phyloP scores from a whole-genome alignment of 2,113 vertebrate genomes.

The Chionodraco myersi region DNA sequence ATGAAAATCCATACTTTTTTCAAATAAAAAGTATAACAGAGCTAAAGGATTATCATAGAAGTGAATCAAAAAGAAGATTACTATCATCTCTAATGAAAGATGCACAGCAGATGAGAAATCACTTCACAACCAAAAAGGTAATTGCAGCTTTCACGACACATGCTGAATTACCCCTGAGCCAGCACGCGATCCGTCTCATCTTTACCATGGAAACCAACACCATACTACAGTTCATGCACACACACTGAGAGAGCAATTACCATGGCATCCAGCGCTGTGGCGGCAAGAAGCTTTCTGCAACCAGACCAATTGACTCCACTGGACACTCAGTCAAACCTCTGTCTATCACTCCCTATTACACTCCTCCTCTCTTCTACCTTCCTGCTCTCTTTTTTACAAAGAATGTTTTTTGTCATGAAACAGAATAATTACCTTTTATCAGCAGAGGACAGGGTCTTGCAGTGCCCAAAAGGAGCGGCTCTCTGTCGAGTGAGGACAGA shows the following conservation, averaged over 20 bases:
- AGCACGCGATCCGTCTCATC: slow-evolving; percentile 70
- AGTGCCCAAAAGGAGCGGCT: slow-evolving; percentile 45
- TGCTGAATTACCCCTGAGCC: slow-evolving; percentile 72
- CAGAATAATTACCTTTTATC: slow-evolving; percentile 72
- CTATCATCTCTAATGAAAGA: slow-evolving; percentile 21
- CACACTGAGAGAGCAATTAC: slow-evolving; percentile 71
- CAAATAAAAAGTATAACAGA: slow-evolving; percentile 28
- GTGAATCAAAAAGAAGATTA: slow-evolving; percentile 15
- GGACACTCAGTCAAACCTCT: slow-evolving; percentile 60
- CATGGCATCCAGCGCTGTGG: slow-evolving; percentile 75
- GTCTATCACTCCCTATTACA: slow-evolving; percentile 50
- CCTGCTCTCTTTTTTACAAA: slow-evolving; percentile 30
- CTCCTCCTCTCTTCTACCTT: slow-evolving; percentile 19
- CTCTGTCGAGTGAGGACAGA: slow-evolving; percentile 64
- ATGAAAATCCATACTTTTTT: neutral
- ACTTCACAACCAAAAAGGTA: slow-evolving; percentile 60
- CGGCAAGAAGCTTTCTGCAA: slow-evolving; percentile 63
- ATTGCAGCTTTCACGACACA: slow-evolving; percentile 66
- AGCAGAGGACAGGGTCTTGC: slow-evolving; percentile 66
- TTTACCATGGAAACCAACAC: slow-evolving; percentile 84
- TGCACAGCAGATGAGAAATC: slow-evolving; percentile 54
- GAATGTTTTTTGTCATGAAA: slow-evolving; percentile 57
- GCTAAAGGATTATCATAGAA: neutral
- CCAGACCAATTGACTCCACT: slow-evolving; percentile 68
- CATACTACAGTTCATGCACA: slow-evolving; percentile 72